Base-by-base conservation (phyloP, 2,888 invertebrate genomes). In the Ornithoptera priamus region DNA sequence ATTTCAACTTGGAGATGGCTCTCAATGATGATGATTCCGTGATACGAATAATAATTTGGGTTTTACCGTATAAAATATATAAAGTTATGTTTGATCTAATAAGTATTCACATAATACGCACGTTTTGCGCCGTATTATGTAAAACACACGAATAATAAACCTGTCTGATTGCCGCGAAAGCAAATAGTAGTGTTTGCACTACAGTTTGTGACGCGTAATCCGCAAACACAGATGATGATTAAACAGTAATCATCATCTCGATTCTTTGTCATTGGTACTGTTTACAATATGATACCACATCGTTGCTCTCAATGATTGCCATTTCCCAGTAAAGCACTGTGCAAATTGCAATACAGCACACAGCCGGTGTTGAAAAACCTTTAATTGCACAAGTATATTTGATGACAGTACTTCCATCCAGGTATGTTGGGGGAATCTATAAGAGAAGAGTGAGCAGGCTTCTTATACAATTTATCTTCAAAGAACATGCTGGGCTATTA, bases 91-190 rank as follows among this genome's bases (percentile, higher is more conserved):
- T 67, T 58, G 64, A 69, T 75, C 70, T 72, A 68, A 72, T 70
- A 70, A 71, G 68, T 76, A 76, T 75, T 75, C 71, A 72, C 72
- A 72, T 57, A 70, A 69, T 66, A 69, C 62, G 70, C 67, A 70
- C 60, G 67, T 67, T 68, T 69, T 69, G 59, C 68, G 50, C 59
- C 56, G 68, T 62, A 58, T 74, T 76, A 73, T 69, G 72, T 74
- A 73, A 78, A 61, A 64, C 36, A 36, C 72, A 74, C 73, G 62
- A 68, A 67, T 65, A 67, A 39, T 70, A 71, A 72, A 72, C 74
- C 62, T 65, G 71, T 72, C 65, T 42, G 61, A 68, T 73, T 71
- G 74, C 70, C 53, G 4, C 61, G 70, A 63, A 71, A 70, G 63
- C 67, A 67, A 70, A 70, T 56, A 67, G n/a, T 57, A 63, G 30